Conservation (phyloP, 2,113 vertebrate genomes). For the Neolamprologus ventralis region DNA sequence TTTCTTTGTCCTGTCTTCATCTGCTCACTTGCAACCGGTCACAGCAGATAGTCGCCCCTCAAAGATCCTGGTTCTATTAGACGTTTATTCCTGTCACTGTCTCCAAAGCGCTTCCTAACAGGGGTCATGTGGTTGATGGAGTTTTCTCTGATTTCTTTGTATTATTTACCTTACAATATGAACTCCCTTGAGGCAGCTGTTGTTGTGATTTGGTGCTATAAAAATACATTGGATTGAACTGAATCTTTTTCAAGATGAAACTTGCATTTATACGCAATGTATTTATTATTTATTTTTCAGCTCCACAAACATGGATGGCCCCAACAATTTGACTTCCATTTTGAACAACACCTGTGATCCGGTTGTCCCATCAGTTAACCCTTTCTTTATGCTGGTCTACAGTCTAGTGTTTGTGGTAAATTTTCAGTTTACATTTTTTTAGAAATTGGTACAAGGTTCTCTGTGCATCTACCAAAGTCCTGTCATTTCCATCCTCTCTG, state of each 20-base stretch:
- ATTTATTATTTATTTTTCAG: background rate
- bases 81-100: background rate
- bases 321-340: background rate
- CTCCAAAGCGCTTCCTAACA: background rate
- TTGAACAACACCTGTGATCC: background rate
- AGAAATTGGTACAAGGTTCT: background rate
- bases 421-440: background rate
- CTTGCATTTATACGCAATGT: background rate
- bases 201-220: background rate
- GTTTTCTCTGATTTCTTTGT: background rate
- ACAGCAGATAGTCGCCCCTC: background rate
- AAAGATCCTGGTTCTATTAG: background rate
- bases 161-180: background rate
- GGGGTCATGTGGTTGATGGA: accelerated
- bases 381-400: background rate
- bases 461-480: background rate
- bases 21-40: background rate
- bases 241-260: background rate
- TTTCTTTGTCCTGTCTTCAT: background rate
- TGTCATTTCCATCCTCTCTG: accelerated
- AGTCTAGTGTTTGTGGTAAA: background rate
- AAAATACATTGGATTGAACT: background rate
- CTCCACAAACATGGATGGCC: background rate
- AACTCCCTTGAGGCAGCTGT: background rate
- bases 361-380: background rate